phyloP scores from a whole-genome alignment of 2,888 invertebrate species.

The Thalpophila matura region DNA sequence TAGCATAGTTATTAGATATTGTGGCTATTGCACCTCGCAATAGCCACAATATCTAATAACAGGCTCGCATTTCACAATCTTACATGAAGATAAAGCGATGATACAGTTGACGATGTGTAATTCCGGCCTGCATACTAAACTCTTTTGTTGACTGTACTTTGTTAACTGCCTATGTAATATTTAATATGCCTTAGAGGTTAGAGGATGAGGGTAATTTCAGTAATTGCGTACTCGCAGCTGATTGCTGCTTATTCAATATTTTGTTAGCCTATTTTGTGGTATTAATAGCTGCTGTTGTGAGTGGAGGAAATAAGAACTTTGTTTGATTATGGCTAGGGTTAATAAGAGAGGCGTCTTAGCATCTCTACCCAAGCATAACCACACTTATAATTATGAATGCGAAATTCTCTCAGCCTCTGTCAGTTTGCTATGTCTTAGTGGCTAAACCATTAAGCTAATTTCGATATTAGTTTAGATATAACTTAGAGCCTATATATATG shows the following conservation, averaged over 20 bases:
- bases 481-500: no score
- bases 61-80: no score
- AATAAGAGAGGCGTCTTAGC: conserved; percentile 5
- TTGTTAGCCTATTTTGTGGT: no score
- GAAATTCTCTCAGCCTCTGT: background rate
- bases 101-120: no score
- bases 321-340: conserved; percentile 25
- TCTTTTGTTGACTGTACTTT: conserved; percentile 26
- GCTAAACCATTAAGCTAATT: no score
- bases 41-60: no score
- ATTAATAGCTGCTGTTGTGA: conserved; percentile 47
- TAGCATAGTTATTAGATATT: no score
- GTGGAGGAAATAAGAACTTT: conserved; percentile 36
- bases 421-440: background rate
- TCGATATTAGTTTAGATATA: no score
- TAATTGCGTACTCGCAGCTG: conserved; percentile 56
- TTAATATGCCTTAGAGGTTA: conserved; percentile 55
- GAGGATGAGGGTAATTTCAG: conserved; percentile 66
- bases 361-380: background rate
- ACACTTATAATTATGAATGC: background rate
- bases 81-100: no score
- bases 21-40: no score
- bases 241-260: conserved; percentile 57
- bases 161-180: conserved; percentile 52
- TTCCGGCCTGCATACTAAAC: background rate